Evolutionary conservation across 2,797 vertebrate species (phyloP), one percentile per base, ranked within the genome.

Genomic region (Channa striata): DNA sequence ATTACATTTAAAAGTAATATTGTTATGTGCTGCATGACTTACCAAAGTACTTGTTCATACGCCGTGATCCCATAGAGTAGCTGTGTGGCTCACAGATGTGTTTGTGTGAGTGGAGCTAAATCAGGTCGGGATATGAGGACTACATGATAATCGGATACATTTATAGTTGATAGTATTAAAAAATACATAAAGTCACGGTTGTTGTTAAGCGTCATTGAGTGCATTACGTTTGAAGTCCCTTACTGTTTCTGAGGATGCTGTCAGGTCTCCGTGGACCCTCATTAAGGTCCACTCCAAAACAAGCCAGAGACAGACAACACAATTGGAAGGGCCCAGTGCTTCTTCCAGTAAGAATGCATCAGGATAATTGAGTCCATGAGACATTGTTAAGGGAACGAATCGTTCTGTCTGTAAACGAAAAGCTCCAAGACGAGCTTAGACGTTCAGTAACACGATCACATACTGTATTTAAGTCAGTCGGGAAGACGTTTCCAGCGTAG

Each of bases 301-400:
- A 56, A 56, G 39, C 33, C 37, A n/a, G 51, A 58, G 13, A 36
- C 2, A 3, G 50, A 69, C 10, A 20, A n/a, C 2, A 12, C 6
- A 17, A 64, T 21, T 33, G 12, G 39, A 47, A 48, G 25, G 62
- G 20, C 2, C 16, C 40, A 23, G 5, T 10, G 10, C 9, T 21
- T 62, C 47, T 70, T 61, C 48, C 37, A 23, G 66, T 11, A 20
- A 20, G 47, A n/a, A 44, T n/a, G 23, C 40, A 64, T 68, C 42
- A 58, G 65, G 3, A 10, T 51, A 62, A 68, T 36, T 19, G 68
- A 59, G 48, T 34, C 36, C 21, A 69, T 12, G 34, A 62, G 13
- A 25, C 33, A 30, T 51, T 49, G 66, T 63, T 72, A 10, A 54
- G 69, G 67, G 48, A 60, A n/a, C 10, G 34, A 50, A 59, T 46